Evolutionary conservation across 2,888 invertebrate genomes (phyloP).

Genomic region (Pheosia gnoma): DNA sequence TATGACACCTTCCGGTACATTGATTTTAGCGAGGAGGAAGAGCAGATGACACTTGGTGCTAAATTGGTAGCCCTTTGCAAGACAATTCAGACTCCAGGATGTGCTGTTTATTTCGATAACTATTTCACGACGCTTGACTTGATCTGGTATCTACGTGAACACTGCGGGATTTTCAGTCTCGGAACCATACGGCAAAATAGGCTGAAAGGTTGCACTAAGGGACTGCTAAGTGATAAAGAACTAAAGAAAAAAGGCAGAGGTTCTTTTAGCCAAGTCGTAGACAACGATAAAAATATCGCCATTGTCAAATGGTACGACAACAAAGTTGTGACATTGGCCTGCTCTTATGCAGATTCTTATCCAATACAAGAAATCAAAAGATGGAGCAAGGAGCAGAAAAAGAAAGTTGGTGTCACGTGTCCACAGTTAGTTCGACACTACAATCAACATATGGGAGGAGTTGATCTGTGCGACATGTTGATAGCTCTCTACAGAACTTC

Average conservation of each 20-base stretch:
- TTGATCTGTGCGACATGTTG: too few relatives aligned
- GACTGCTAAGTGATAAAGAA: constrained; percentile 26
- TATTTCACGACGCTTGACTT: constrained; percentile 26
- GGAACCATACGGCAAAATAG: constrained; percentile 35
- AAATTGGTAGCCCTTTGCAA: constrained; percentile 34
- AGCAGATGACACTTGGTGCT: constrained; percentile 37
- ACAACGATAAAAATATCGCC: neutral
- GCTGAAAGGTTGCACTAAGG: constrained; percentile 28
- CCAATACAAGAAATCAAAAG: constrained; percentile 9
- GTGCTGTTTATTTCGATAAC: too few relatives aligned
- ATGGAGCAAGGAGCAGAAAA: constrained; percentile 8
- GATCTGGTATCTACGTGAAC: constrained; percentile 25
- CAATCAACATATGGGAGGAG: too few relatives aligned
- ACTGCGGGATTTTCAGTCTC: constrained; percentile 36
- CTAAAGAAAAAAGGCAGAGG: constrained; percentile 34
- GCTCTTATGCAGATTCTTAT: constrained; percentile 1
- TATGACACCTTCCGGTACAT: constrained; percentile 14
- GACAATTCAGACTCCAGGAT: constrained; percentile 13
- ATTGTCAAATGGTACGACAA: constrained; percentile 7
- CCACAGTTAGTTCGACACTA: constrained; percentile 1
- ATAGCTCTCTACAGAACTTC: too few relatives aligned
- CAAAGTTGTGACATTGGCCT: constrained; percentile 1
- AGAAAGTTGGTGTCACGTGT: constrained; percentile 5
- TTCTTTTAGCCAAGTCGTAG: constrained; percentile 2
- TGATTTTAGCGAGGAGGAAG: constrained; percentile 11